Evolutionary conservation across 2,113 vertebrate species (phyloP), one percentile per base, ranked within the genome.

Genomic region (Oncorhynchus mykiss): DNA sequence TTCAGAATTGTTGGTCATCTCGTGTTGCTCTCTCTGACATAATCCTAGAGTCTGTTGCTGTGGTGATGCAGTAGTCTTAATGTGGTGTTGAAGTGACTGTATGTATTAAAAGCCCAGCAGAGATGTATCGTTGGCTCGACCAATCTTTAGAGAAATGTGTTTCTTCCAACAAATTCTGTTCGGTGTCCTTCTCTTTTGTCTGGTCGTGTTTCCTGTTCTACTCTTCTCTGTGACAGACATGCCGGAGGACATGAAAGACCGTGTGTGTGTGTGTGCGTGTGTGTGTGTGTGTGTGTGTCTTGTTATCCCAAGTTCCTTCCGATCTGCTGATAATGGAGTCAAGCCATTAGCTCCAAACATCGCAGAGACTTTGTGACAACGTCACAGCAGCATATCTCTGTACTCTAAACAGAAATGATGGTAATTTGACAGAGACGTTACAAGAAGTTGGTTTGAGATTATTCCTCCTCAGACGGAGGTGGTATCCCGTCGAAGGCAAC

Each of bases 21-120:
- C 84, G 79, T 85, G 78, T 45, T 8, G 18, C 59, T 78, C 74
- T 72, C 59, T 89, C 86, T 87, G 84, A 85, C 81, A 83, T 84
- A 83, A 87, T 86, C 84, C 88, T 1, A 57, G 59, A 81, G 87
- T 85, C 86, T 85, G 90, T 91, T 91, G 90, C 90, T 85, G 78
- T 92, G 90, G 90, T 88, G 85, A 91, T 87, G 29, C 76, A 18
- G 69, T 80, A 45, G 39, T 45, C 83, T 86, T 90, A 91, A 88
- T 88, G 86, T 84, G 85, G 84, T 84, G 78, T 77, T 85, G 86
- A 88, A 88, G 88, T 87, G 81, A 87, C 84, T 81, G 80, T 80
- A 74, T 73, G 72, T 82, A 83, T 90, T 88, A 81, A 89, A 81
- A 88, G 80, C 81, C 68, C 74, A 39, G 51, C 84, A 72, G 83